Conservation (phyloP, 2,888 invertebrate genomes). For the Agonopterix subpropinquella region DNA sequence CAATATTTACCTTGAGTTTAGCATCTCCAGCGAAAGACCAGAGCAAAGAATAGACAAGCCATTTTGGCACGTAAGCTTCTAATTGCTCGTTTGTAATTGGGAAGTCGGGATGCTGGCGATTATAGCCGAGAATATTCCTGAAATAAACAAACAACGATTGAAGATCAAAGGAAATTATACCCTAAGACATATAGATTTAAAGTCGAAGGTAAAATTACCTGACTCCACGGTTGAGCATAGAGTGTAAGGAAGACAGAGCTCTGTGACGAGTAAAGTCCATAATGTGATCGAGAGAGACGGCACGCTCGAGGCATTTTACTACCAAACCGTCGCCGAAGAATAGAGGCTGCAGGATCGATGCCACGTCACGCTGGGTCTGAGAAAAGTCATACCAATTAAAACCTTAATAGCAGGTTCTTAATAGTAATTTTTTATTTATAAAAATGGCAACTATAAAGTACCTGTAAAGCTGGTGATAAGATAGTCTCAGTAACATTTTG, state of each 20-base stretch:
- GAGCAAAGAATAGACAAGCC: conserved; percentile 92
- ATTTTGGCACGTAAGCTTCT: conserved; percentile 95
- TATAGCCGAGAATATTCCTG: conserved; percentile 93
- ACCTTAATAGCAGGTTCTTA: too few relatives aligned
- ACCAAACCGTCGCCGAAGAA: conserved; percentile 96
- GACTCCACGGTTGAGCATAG: conserved; percentile 97
- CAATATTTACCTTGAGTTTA: conserved; percentile 88
- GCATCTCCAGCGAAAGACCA: conserved; percentile 99
- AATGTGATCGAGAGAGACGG: conserved; percentile 94
- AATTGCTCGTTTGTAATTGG: conserved; percentile 94
- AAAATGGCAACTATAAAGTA: conserved; percentile 25
- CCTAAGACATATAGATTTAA: too few relatives aligned
- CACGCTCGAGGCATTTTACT: conserved; percentile 93
- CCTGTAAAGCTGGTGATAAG: conserved; percentile 87
- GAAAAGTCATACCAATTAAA: not conserved
- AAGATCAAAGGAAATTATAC: not conserved
- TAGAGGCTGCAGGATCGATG: conserved; percentile 87
- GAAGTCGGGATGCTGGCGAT: conserved; percentile 95
- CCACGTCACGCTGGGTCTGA: conserved; percentile 92
- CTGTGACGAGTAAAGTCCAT: conserved; percentile 99
- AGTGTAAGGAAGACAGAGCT: conserved; percentile 96
- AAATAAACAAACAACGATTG: conserved; percentile 8
- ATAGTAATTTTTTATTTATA: not conserved
- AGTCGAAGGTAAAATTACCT: conserved; percentile 61
- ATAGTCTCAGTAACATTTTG: conserved; percentile 82